A percentile compares a stretch with the other conserved stretches of the same genome.
Evolutionary conservation across 2,113 vertebrate genomes (phyloP).

Genomic region (Ictalurus furcatus): DNA sequence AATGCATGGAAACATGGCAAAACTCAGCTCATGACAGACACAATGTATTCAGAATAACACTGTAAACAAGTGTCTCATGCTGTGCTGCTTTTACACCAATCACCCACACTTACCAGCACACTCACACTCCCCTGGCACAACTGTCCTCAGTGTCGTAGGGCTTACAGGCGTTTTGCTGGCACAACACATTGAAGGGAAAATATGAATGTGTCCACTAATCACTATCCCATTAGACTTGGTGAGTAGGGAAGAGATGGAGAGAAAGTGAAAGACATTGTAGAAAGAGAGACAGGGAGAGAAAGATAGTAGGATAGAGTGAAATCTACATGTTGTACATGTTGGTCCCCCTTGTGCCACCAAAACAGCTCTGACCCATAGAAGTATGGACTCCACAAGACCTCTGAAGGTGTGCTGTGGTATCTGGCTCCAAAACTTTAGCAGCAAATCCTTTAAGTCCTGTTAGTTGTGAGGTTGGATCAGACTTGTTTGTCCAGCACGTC

Average conservation of each 20-base stretch:
- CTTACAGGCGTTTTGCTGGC: constrained; percentile 75
- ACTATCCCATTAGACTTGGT: constrained; percentile 71
- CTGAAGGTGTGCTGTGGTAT: too few species aligned
- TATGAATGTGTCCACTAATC: constrained; percentile 80
- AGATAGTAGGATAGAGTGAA: constrained; percentile 54
- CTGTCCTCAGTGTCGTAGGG: constrained; percentile 69
- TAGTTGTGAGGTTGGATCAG: too few species aligned
- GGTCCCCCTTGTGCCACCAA: too few species aligned
- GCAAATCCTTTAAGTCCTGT: too few species aligned
- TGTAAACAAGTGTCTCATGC: constrained; percentile 20
- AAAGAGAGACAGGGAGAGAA: constrained; percentile 38
- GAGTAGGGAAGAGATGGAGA: constrained; percentile 48
- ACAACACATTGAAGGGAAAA: constrained; percentile 79
- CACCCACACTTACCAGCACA: constrained; percentile 54
- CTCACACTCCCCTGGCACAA: constrained; percentile 72
- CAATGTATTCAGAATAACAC: constrained; percentile 18
- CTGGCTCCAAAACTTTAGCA: too few species aligned
- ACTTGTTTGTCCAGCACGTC: too few species aligned
- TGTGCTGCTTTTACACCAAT: constrained; percentile 27
- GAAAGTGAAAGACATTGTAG: constrained; percentile 62
- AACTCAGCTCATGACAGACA: constrained; percentile 38
- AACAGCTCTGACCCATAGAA: too few species aligned
- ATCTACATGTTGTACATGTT: constrained; percentile 59
- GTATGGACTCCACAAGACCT: too few species aligned
- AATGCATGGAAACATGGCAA: constrained; percentile 37